Conservation (phyloP, 2,113 vertebrate genomes). For the Peromyscus leucopus region DNA sequence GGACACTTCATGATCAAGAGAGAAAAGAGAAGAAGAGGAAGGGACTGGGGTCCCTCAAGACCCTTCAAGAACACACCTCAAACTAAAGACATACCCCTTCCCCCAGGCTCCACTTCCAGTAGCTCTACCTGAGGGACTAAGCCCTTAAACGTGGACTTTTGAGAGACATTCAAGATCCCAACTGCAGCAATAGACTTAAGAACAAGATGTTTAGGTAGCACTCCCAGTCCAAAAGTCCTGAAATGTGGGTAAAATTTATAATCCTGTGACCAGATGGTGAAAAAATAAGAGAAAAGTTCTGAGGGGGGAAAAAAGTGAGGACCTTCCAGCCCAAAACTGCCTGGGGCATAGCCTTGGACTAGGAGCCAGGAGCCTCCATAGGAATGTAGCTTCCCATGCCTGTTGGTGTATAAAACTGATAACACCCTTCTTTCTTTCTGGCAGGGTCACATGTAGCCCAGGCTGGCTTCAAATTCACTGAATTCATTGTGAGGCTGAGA, state of each 20-base stretch:
- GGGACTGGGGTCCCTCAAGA: not conserved
- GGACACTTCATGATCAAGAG: not conserved
- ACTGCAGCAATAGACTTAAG: not conserved
- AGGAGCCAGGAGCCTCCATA: not conserved
- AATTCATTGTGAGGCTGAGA: not conserved
- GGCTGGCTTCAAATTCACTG: not conserved
- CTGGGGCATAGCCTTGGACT: not conserved
- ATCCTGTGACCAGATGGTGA: not conserved
- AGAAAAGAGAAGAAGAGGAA: not conserved
- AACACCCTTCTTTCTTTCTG: not conserved
- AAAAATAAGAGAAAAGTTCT: not conserved
- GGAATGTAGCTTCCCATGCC: not conserved
- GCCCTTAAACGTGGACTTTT: not conserved
- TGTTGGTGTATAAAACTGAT: not conserved
- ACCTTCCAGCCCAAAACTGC: not conserved
- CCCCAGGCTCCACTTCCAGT: not conserved
- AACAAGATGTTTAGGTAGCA: not conserved
- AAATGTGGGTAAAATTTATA: not conserved
- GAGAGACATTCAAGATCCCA: not conserved
- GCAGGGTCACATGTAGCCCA: not conserved
- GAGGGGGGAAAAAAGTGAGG: not conserved
- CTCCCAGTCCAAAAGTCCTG: not conserved
- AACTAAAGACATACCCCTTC: not conserved
- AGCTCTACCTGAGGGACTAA: not conserved
- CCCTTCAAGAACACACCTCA: not conserved